Evolutionary conservation across 2,888 invertebrate genomes (phyloP).

Genomic region (Agonopterix heracliana): DNA sequence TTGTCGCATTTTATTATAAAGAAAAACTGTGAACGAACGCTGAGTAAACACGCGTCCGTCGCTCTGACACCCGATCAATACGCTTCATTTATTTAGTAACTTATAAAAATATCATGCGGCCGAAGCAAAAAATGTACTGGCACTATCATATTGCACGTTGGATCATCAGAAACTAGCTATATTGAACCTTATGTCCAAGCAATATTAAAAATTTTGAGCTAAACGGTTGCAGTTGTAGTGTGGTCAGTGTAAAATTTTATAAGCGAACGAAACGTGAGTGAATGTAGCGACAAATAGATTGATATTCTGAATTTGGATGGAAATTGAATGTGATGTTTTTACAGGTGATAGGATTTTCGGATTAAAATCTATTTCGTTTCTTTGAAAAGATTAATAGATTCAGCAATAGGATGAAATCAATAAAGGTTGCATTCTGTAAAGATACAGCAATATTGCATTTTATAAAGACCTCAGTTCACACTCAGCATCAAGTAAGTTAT

Average conservation of each 20-base stretch:
- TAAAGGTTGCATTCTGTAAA: too few species aligned
- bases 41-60: slow-evolving; percentile 53
- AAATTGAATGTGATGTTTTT: slow-evolving; percentile 23
- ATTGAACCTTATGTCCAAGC: slow-evolving; percentile 27
- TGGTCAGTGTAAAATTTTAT: slow-evolving; percentile 19
- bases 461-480: too few species aligned
- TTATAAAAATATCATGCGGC: slow-evolving; percentile 55
- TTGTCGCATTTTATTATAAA: slow-evolving; percentile 38
- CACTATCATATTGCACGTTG: not conserved
- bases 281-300: slow-evolving; percentile 20
- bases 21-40: slow-evolving; percentile 30
- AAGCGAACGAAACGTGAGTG: slow-evolving; percentile 19
- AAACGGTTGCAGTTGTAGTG: slow-evolving; percentile 1
- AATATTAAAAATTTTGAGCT: too few species aligned
- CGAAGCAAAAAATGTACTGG: slow-evolving; percentile 25
- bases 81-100: slow-evolving; percentile 68
- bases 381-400: too few species aligned
- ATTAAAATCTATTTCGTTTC: too few species aligned
- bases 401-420: too few species aligned
- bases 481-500: too few species aligned
- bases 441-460: too few species aligned
- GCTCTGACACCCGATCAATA: slow-evolving; percentile 62
- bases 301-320: slow-evolving; percentile 13
- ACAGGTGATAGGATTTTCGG: slow-evolving; percentile 29
- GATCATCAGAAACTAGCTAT: slow-evolving; percentile 12